phyloP scores from a whole-genome alignment of 2,888 invertebrate species.

The Eupithecia insigniata region DNA sequence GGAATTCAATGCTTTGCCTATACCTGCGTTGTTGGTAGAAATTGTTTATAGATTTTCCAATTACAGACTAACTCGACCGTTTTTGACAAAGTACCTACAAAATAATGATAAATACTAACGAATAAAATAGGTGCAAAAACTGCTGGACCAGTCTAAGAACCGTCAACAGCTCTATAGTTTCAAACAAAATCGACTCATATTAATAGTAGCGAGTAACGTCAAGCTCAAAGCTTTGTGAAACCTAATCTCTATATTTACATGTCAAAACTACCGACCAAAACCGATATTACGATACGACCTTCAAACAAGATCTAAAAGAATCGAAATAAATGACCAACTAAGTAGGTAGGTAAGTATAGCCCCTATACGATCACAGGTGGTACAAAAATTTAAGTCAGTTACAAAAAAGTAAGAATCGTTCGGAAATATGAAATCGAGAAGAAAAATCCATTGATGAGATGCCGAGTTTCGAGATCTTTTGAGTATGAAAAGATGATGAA shows the following conservation, averaged over 20 bases:
- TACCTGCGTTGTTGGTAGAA: too few species aligned
- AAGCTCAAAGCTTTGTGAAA: conserved; percentile 4
- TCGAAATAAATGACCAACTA: neutral
- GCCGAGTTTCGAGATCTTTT: neutral
- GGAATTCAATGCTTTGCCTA: too few species aligned
- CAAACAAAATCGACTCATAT: neutral
- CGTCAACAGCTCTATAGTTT: neutral
- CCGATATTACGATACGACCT: neutral
- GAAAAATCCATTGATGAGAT: neutral
- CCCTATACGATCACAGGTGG: neutral
- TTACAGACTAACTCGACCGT: too few species aligned
- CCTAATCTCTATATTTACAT: conserved; percentile 2
- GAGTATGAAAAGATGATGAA: neutral
- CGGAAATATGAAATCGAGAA: neutral
- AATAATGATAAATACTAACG: too few species aligned
- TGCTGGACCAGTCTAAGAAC: neutral
- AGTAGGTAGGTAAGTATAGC: neutral
- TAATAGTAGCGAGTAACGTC: neutral
- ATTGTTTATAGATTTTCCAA: too few species aligned
- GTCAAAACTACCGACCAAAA: neutral
- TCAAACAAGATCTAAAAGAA: neutral
- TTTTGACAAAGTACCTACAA: too few species aligned
- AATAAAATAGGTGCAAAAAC: too few species aligned
- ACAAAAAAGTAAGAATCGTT: neutral
- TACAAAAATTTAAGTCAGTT: neutral